Evolutionary conservation across 2,888 invertebrate species (phyloP).

Genomic region (Conistra vaccinii): DNA sequence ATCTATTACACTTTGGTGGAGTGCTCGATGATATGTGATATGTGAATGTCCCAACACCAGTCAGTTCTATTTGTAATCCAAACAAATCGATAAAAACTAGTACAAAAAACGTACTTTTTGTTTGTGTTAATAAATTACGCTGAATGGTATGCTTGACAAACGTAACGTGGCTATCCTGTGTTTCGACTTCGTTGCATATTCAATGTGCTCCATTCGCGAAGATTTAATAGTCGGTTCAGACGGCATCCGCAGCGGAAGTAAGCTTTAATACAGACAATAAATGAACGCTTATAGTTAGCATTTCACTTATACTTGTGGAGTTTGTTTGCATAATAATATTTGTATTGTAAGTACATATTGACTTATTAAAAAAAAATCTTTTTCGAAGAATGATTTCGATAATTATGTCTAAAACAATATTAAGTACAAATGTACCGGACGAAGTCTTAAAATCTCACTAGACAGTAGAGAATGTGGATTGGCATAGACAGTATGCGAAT

Average conservation of each 20-base stretch:
- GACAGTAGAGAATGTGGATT: background rate
- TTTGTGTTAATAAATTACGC: slow-evolving; percentile 48
- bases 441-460: too few species aligned
- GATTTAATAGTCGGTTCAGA: slow-evolving; percentile 78
- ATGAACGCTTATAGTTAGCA: slow-evolving; percentile 73
- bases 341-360: background rate
- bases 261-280: slow-evolving; percentile 80
- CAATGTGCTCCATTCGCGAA: slow-evolving; percentile 77
- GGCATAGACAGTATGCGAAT: too few species aligned
- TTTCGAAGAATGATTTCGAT: background rate
- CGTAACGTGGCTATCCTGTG: slow-evolving; percentile 69
- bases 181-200: slow-evolving; percentile 79
- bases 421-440: background rate
- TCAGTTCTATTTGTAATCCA: background rate
- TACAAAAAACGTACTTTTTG: slow-evolving; percentile 32
- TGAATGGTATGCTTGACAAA: slow-evolving; percentile 59
- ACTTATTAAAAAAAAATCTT: background rate
- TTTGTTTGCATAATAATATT: background rate
- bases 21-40: background rate
- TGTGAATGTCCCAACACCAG: background rate
- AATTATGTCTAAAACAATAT: background rate
- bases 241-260: slow-evolving; percentile 79
- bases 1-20: too few species aligned
- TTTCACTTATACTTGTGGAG: slow-evolving; percentile 60
- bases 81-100: slow-evolving; percentile 6